Evolutionary conservation across 2,113 vertebrate species (phyloP).

Genomic region (Eidolon helvum): DNA sequence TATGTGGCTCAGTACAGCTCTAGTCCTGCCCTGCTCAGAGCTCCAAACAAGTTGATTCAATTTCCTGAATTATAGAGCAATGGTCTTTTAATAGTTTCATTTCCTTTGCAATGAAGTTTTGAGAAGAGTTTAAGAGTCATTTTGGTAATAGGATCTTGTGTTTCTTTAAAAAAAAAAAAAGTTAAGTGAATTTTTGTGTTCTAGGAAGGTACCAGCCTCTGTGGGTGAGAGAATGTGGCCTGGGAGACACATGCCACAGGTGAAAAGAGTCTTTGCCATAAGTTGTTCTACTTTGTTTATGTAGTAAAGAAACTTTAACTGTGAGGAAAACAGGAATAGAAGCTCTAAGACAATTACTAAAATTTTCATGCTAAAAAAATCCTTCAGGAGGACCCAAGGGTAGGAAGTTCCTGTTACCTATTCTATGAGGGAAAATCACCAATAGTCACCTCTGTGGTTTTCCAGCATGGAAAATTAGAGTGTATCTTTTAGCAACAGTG

Average conservation of each 20-base stretch:
- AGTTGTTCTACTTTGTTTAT: neutral
- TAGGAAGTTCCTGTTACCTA: neutral
- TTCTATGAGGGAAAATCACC: neutral
- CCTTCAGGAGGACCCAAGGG: neutral
- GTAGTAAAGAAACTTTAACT: neutral
- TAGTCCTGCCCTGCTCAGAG: conserved; percentile 8
- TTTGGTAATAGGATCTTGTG: conserved; percentile 55
- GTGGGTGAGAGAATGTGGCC: neutral
- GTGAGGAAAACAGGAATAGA: neutral
- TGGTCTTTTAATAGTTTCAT: conserved; percentile 77
- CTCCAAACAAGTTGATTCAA: conserved; percentile 72
- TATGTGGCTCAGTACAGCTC: neutral
- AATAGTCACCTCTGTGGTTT: neutral
- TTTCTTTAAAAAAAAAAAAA: conserved; percentile 27
- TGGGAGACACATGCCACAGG: neutral
- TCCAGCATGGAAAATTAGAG: neutral
- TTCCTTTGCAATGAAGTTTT: conserved; percentile 72
- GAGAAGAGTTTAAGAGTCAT: conserved; percentile 58
- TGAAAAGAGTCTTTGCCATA: neutral
- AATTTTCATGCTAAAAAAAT: neutral
- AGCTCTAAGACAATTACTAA: neutral
- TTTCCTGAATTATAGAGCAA: conserved; percentile 78
- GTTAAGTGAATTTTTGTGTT: conserved; percentile 26
- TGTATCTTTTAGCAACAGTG: neutral
- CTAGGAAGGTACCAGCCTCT: neutral